phyloP scores from a whole-genome alignment of 2,888 invertebrate genomes.

The Melolontha melolontha region DNA sequence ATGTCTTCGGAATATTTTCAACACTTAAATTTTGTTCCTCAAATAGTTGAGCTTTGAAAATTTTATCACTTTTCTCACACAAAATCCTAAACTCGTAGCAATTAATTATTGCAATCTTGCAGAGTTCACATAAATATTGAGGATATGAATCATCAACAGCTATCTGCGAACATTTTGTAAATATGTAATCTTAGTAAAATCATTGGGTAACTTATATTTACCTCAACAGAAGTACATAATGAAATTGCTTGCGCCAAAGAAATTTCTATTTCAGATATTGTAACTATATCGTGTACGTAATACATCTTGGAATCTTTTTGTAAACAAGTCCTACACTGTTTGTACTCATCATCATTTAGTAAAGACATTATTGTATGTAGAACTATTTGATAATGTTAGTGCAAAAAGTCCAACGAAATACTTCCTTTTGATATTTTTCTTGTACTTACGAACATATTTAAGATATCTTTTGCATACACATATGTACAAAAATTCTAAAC shows the following conservation, averaged over 20 bases:
- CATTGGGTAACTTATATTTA: slow-evolving; percentile 34
- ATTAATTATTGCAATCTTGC: slow-evolving; percentile 46
- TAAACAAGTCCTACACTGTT: slow-evolving; percentile 47
- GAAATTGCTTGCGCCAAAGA: slow-evolving; percentile 46
- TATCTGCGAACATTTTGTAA: slow-evolving; percentile 46
- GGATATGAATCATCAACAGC: slow-evolving; percentile 45
- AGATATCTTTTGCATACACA: too few relatives aligned
- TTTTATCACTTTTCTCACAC: slow-evolving; percentile 48
- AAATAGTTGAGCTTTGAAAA: neutral
- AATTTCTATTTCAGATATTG: slow-evolving; percentile 31
- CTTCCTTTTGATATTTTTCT: too few relatives aligned
- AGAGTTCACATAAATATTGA: slow-evolving; percentile 48
- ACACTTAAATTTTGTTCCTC: neutral
- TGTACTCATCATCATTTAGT: slow-evolving; percentile 50
- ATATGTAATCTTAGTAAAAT: neutral
- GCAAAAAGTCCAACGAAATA: too few relatives aligned
- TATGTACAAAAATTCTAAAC: too few relatives aligned
- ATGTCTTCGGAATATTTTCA: too few relatives aligned
- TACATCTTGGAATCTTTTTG: slow-evolving; percentile 32
- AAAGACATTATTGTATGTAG: too few relatives aligned
- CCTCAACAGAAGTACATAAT: slow-evolving; percentile 48
- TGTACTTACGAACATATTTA: too few relatives aligned
- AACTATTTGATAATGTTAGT: too few relatives aligned
- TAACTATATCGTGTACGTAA: slow-evolving; percentile 34
- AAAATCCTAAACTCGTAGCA: slow-evolving; percentile 47